Conservation (phyloP, 2,113 vertebrate genomes). For the Macrotus californicus region DNA sequence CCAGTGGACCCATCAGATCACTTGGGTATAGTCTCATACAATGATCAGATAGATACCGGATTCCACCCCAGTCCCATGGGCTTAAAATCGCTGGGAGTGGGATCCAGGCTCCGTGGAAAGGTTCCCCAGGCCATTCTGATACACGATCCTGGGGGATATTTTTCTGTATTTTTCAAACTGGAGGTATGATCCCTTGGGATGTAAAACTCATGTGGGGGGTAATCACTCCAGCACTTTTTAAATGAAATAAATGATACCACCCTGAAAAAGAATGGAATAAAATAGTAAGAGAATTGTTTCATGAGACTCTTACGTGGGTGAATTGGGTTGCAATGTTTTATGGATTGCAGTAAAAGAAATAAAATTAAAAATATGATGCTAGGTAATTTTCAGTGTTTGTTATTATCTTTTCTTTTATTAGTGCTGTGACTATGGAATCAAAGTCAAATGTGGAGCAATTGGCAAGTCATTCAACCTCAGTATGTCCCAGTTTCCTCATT, state of each 20-base stretch:
- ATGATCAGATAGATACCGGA: not conserved
- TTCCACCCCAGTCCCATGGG: not conserved
- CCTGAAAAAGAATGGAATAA: not conserved
- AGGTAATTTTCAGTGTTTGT: not conserved
- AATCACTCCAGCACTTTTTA: not conserved
- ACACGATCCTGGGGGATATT: not conserved
- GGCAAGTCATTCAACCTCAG: not conserved
- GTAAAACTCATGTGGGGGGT: not conserved
- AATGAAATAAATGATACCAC: not conserved
- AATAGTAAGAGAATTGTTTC: not conserved
- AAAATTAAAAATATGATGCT: not conserved
- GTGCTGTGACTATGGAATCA: not conserved
- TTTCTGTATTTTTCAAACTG: not conserved
- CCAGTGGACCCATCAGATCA: not conserved
- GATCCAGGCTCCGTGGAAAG: too few species aligned
- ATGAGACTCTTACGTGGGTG: not conserved
- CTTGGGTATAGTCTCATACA: not conserved
- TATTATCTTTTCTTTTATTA: not conserved
- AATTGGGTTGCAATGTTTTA: not conserved
- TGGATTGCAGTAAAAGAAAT: not conserved
- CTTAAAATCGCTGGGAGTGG: not conserved
- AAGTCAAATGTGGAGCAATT: not conserved
- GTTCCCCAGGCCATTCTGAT: not conserved
- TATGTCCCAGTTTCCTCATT: not conserved
- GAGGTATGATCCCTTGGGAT: not conserved